Base-by-base conservation (phyloP, 2,888 invertebrate genomes). In the Rhabditoides inermis region DNA sequence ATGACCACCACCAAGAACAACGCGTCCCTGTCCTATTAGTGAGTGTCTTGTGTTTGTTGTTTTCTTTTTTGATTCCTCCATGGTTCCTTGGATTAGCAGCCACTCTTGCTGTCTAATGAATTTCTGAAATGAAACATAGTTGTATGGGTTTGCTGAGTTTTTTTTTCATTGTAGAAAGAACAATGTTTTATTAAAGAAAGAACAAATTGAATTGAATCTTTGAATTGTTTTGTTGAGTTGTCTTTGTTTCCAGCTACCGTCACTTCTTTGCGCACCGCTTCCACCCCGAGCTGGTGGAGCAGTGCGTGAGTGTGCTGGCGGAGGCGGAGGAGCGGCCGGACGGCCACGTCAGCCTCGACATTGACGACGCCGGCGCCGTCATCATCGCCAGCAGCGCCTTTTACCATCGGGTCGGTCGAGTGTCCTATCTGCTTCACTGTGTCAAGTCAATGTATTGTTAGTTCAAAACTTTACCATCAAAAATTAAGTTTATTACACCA, bases 231-330 rank as follows among this genome's bases (percentile, higher is more conserved):
- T 6, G 25, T 30, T 22, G 30, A 26, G 12, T 49, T 41, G 26
- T 3, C 25, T 26, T 2, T 35, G 42, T 22, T 47, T 63, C 49
- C 52, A 68, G 69, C 45, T 72, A 66, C 57, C 70, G 72, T 27
- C 64, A 69, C 51, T 71, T 70, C 58, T 72, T 72, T 59, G 53
- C 68, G 10, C 72, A 72, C 53, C 65, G 65, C 18, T 72, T 61
- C 48, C 68, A 68, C 41, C 55, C 60, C 25, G 69, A 70, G 42
- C 52, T 72, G 4, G 51, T 70, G 22, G 65, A 63, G 20, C 45
- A 53, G 20, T 36, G 32, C 45, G 45, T 26, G 28, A 42, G 32
- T 53, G 28, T 28, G n/a, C 23, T 45, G 40, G 23, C 48, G 39
- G 26, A 1, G 44, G 18, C 22, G 27, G 39, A 4, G 52, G 54